A percentile compares a stretch with the other conserved stretches of the same genome.
Evolutionary conservation across 2,797 vertebrate genomes (phyloP).

Genomic region (Hippoglossus hippoglossus): DNA sequence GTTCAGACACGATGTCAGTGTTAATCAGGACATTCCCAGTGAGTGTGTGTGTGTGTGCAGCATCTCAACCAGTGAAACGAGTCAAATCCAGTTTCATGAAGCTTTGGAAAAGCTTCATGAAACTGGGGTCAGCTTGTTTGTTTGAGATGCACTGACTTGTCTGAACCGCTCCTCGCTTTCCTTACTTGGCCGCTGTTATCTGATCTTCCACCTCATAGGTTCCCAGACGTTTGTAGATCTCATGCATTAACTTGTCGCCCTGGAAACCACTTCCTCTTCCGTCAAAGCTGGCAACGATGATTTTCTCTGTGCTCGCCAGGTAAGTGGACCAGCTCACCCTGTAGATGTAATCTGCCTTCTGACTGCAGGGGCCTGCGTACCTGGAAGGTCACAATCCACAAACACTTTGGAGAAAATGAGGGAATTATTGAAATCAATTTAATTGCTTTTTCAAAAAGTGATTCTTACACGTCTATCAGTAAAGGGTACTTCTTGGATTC

Average conservation of each 20-base stretch:
- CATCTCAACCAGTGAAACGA: slow-evolving; percentile 10
- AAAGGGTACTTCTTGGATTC: slow-evolving; percentile 93
- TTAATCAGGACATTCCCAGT: slow-evolving; percentile 1
- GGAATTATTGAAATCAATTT: neutral
- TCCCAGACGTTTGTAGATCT: slow-evolving; percentile 92
- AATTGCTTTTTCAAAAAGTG: too few species aligned
- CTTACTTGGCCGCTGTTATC: slow-evolving; percentile 91
- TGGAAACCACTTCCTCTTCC: slow-evolving; percentile 97
- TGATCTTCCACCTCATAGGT: slow-evolving; percentile 97
- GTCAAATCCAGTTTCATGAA: slow-evolving; percentile 36
- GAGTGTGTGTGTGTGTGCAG: neutral
- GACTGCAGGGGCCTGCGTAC: slow-evolving; percentile 96
- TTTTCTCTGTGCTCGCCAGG: slow-evolving; percentile 92
- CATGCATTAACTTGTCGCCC: slow-evolving; percentile 93
- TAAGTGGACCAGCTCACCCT: slow-evolving; percentile 91
- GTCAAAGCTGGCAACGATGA: slow-evolving; percentile 97
- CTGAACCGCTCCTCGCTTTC: slow-evolving; percentile 21
- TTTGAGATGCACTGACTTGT: slow-evolving; percentile 40
- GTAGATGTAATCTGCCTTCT: slow-evolving; percentile 88
- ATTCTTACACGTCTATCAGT: slow-evolving; percentile 96
- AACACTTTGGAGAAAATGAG: neutral
- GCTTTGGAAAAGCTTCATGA: neutral
- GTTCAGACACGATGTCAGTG: neutral
- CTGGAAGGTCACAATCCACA: slow-evolving; percentile 67
- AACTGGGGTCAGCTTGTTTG: slow-evolving; percentile 25